Base-by-base conservation (phyloP, 1,140 invertebrate species). In the Antheraea mylitta region DNA sequence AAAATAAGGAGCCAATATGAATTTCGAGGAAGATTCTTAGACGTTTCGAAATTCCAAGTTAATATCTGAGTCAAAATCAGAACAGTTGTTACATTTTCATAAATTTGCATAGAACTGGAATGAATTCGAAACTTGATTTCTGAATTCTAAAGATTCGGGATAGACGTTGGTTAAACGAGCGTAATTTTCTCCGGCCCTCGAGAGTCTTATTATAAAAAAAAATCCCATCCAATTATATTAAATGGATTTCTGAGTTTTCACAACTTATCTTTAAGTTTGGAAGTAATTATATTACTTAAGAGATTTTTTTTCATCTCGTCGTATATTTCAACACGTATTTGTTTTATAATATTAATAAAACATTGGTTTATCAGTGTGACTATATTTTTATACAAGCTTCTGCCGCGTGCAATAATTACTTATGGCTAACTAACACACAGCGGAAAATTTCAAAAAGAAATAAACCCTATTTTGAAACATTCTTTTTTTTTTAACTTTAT, bases 81-180 rank as follows among this genome's bases (percentile, higher is more conserved):
- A 13, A 53, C 16, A 16, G 7, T 53, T 53, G 11, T 53, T 13
- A 13, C 10, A 53, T 68, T 68, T 68, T 37, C 19, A 36, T 18
- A 45, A 62, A 65, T 69, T 69, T 69, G 36, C 69, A 66, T 70
- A 62, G 19, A 64, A 69, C 42, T 64, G 53, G 45, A 68, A 68
- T 71, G 70, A 72, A 74, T 74, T 69, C 37, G 60, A 66, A 74
- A 71, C 66, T 70, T 63, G 68, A 72, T 68, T 67, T 71, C 45
- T 60, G 45, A 64, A 70, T 42, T 72, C 45, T 72, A 76, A 75
- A 70, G 67, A 66, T 64, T 71, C 19, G 58, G 58, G 67, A 67
- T 64, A 70, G 61, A 68, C 67, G 60, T 64, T 63, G 37, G 59
- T 66, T 71, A 69, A 36, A 45, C 61, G 48, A 18, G 58, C 45